Conservation (phyloP, 2,888 invertebrate species). For the Adineta ricciae region DNA sequence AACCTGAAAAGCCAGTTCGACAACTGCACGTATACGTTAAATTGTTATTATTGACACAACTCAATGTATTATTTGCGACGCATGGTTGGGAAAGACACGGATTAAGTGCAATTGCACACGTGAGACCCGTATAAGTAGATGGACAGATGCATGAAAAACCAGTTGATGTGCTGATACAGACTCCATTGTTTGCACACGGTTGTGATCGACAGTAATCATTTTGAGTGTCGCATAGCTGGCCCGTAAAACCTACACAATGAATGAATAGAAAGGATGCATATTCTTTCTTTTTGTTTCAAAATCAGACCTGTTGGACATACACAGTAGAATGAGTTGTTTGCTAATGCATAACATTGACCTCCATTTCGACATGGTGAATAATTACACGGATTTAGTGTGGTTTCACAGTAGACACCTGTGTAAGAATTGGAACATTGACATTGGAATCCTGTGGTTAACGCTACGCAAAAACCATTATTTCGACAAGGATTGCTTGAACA, state of each 20-base stretch:
- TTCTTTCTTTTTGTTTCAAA: background rate
- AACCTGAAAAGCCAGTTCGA: constrained; percentile 27
- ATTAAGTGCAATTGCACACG: background rate
- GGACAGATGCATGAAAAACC: constrained; percentile 25
- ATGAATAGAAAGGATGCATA: background rate
- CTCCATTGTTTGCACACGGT: constrained; percentile 24
- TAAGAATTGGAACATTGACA: constrained; percentile 24
- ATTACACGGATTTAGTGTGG: constrained; percentile 22
- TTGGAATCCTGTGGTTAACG: background rate
- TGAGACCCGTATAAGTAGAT: constrained; percentile 10
- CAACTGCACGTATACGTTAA: constrained; percentile 22
- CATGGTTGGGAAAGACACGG: constrained; percentile 26
- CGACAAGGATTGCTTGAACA: constrained; percentile 19
- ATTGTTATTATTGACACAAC: constrained; percentile 25
- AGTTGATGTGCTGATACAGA: background rate
- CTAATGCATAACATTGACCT: constrained; percentile 52
- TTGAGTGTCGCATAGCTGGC: constrained; percentile 17
- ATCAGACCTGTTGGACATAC: constrained; percentile 17
- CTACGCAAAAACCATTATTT: constrained; percentile 14
- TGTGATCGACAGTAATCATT: constrained; percentile 23
- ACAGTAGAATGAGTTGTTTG: background rate
- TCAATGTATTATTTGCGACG: background rate
- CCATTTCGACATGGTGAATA: constrained; percentile 58
- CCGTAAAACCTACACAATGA: background rate
- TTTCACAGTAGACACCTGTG: constrained; percentile 27